Evolutionary conservation across 2,888 invertebrate species (phyloP), one percentile per base, ranked within the genome.

Genomic region (Cryptops parisi): DNA sequence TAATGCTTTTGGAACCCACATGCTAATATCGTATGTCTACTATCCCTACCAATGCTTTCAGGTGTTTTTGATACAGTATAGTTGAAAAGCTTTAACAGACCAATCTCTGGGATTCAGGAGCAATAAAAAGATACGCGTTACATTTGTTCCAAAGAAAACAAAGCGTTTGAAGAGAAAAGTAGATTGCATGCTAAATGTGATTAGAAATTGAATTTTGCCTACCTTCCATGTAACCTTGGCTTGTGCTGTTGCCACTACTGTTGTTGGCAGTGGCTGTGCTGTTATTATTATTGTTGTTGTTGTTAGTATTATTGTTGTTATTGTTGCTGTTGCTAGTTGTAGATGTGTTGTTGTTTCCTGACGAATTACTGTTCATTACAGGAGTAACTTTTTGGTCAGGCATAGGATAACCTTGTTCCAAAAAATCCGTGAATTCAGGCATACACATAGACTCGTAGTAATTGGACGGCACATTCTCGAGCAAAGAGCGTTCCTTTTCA

Each of bases 361-460:
- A 58, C 49, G 54, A 24, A 38, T 17, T 33, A 12, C 21, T 26
- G 47, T 38, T 52, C 56, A 62, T 58, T 24, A 61, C 56, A 22
- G 62, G 68, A 24, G 58, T 60, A 52, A 61, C 63, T 52, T 63
- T 64, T 61, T 62, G 70, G 67, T 60, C 72, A 67, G 57, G 67
- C 67, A 57, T 70, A 59, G 67, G 66, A 66, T 74, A 72, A 62
- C 73, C 76, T 58, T 61, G 59, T 48, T 78, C 76, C 68, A 84
- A 76, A 69, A 81, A 82, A 55, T 82, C 78, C 57, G 78, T 76
- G 60, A 80, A 70, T 68, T 85, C 84, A 60, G 84, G 83, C 60
- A 84, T 79, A 73, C 82, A 84, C 63, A 82, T 84, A 65, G 77
- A 78, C 68, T 86, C 86, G 76, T 84, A 86, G 72, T 84, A 77